Evolutionary conservation across 2,113 vertebrate genomes (phyloP), one percentile per base, ranked within the genome.

Genomic region (Chloropsis hardwickii): DNA sequence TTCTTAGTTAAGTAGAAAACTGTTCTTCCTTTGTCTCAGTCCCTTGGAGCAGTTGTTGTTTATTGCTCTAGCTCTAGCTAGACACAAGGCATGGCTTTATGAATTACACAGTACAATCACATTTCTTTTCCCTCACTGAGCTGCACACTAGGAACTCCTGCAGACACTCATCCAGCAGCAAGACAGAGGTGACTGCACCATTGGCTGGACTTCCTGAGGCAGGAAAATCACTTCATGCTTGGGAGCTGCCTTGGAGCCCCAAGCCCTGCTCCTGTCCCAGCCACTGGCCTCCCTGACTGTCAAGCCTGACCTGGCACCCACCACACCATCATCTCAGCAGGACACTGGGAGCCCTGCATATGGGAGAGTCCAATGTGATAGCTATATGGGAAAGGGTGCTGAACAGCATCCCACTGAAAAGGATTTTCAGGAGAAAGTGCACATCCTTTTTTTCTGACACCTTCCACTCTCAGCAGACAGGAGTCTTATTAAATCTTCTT

Each of bases 111-210:
- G 33, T 9, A 12, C 3, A 2, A 3, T 15, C 9, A 1, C 6
- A 23, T 65, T 80, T 71, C 18, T 80, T 67, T 74, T 44, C 42
- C 24, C 24, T 27, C 11, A 14, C 29, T 29, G 50, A 93, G 31
- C 35, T 61, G 2, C 0, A 1, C 31, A 1, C 28, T 22, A n/a
- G 19, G 11, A 72, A 6, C 24, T 51, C 29, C n/a, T 39, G 7
- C 47, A 58, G 47, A 12, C 28, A 22, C 12, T 33, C 29, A 14
- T 20, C 39, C n/a, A 39, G 35, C 42, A 65, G n/a, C 51, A 71
- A 25, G 21, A 35, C 0, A 2, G 51, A 47, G 9, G 24, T 33
- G 56, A 8, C 29, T 4, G 5, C 3, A 14, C 10, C 0, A 1
- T 3, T 47, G 13, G 9, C 10, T 15, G 31, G 4, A 17, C n/a